A percentile compares a stretch with the other conserved stretches of the same genome.
phyloP scores from a whole-genome alignment of 2,113 vertebrate genomes.

The Perognathus longimembris region DNA sequence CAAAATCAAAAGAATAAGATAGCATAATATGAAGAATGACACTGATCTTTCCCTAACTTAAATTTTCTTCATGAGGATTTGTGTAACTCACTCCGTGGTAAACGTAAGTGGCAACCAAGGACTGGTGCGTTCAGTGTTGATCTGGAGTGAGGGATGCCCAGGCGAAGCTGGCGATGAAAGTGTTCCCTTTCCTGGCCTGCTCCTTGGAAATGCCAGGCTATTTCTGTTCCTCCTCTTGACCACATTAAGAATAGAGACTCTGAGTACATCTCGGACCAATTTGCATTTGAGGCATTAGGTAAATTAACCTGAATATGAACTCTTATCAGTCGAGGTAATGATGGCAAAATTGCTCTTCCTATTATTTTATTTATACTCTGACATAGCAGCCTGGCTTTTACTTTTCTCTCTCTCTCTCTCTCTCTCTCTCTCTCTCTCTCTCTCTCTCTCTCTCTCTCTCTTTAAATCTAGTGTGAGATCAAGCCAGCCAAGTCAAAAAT shows the following conservation, averaged over 20 bases:
- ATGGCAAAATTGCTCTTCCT: constrained; percentile 25
- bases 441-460: too few species aligned
- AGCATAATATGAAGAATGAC: neutral
- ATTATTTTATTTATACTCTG: neutral
- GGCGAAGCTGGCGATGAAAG: neutral
- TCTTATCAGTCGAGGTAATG: constrained; percentile 32
- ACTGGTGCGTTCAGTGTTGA: neutral
- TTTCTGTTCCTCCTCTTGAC: constrained; percentile 14
- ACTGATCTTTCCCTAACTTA: neutral
- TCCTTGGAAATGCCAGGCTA: neutral
- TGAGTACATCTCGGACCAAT: neutral
- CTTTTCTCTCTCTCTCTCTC: neutral
- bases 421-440: too few species aligned
- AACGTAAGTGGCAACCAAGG: neutral
- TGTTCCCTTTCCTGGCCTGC: neutral
- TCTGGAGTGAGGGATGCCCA: neutral
- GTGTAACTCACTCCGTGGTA: neutral
- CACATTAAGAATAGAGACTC: neutral
- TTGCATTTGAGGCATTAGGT: constrained; percentile 27
- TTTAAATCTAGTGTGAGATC: neutral
- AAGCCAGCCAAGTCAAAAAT: neutral
- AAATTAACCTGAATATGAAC: constrained; percentile 57
- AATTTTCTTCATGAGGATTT: neutral
- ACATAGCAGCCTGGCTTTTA: neutral
- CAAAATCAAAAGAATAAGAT: neutral